Evolutionary conservation across 1,140 invertebrate species (phyloP).

Genomic region (Lepidurus couesii): DNA sequence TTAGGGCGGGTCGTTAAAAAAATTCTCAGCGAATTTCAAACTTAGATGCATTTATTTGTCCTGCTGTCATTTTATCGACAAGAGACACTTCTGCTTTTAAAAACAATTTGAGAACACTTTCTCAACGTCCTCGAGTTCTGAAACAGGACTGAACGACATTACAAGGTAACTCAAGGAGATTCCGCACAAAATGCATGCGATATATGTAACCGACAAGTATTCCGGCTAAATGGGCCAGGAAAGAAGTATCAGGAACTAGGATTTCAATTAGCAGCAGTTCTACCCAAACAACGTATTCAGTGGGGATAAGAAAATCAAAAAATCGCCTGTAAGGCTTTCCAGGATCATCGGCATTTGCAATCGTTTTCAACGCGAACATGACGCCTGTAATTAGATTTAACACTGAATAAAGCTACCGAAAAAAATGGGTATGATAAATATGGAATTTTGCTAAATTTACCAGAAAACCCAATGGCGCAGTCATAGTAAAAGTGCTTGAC

Average conservation of each 20-base stretch:
- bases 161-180: neutral
- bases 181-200: conserved; percentile 13
- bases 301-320: conserved; percentile 53
- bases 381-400: conserved; percentile 41
- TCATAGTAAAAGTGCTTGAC: conserved; percentile 42
- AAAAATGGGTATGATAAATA: neutral
- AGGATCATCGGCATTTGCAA: conserved; percentile 32
- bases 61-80: neutral
- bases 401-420: conserved; percentile 29
- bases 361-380: conserved; percentile 36
- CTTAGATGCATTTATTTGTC: neutral
- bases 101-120: no score
- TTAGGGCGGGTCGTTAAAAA: neutral
- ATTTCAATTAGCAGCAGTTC: conserved; percentile 64
- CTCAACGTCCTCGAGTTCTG: neutral
- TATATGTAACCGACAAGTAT: conserved; percentile 61
- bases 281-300: conserved; percentile 58
- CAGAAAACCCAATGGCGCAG: conserved; percentile 65
- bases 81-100: neutral
- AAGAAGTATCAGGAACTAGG: conserved; percentile 55
- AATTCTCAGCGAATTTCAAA: neutral
- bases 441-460: conserved; percentile 40
- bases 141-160: neutral
- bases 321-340: conserved; percentile 50
- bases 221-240: conserved; percentile 62